Percentiles rank a stretch among this genome's conserved stretches.
Evolutionary conservation across 2,888 invertebrate species (phyloP).

Genomic region (Ectropis crepuscularia): DNA sequence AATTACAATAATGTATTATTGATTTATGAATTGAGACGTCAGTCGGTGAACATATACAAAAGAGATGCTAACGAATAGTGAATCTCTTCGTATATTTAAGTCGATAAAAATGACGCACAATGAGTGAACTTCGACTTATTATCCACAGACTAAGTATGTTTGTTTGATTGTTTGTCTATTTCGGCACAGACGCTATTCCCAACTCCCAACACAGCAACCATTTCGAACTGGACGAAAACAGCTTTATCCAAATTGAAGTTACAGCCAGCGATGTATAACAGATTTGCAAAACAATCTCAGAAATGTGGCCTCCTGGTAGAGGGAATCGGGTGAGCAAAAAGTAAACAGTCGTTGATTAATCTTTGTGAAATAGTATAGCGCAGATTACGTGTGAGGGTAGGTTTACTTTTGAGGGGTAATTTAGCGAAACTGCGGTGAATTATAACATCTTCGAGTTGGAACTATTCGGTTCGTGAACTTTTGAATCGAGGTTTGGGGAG

Average conservation of each 20-base stretch:
- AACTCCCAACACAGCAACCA: constrained; percentile 15
- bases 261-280: constrained; percentile 19
- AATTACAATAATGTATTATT: too few species aligned
- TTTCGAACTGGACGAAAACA: constrained; percentile 3
- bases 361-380: constrained; percentile 61
- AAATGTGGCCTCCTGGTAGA: constrained; percentile 26
- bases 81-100: too few species aligned
- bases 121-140: too few species aligned
- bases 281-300: constrained; percentile 3
- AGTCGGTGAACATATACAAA: too few species aligned
- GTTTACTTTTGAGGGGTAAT: constrained; percentile 32
- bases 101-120: too few species aligned
- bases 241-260: background rate
- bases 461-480: background rate
- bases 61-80: too few species aligned
- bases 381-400: constrained; percentile 34
- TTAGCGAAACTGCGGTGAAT: constrained; percentile 27
- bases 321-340: constrained; percentile 59
- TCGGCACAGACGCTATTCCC: background rate
- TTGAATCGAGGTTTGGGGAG: constrained; percentile 2
- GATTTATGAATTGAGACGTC: too few species aligned
- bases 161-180: too few species aligned
- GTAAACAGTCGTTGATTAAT: constrained; percentile 74
- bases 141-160: too few species aligned
- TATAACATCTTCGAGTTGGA: constrained; percentile 17